Conservation (phyloP, 2,113 vertebrate species). For the Romanogobio albipinnatus region DNA sequence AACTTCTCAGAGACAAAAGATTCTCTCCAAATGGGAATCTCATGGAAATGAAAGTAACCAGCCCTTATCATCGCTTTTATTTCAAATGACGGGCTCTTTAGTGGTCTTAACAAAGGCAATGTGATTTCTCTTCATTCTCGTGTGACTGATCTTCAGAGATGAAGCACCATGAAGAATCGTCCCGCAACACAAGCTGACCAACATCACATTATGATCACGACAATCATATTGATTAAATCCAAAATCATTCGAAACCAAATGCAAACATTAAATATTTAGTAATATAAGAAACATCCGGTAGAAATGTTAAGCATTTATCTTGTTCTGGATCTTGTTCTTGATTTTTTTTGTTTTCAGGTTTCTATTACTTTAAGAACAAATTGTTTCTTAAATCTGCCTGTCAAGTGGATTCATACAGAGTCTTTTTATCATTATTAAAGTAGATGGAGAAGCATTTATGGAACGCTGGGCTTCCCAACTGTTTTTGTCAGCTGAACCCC, state of each 20-base stretch:
- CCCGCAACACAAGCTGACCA: not conserved
- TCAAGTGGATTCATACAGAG: not conserved
- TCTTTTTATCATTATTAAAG: constrained; percentile 20
- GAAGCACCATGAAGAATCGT: not conserved
- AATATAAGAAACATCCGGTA: not conserved
- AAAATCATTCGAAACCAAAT: not conserved
- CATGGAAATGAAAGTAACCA: constrained; percentile 60
- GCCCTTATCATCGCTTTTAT: constrained; percentile 60
- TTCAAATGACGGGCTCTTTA: constrained; percentile 40
- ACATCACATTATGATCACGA: not conserved
- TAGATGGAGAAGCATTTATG: not conserved
- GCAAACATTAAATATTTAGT: not conserved
- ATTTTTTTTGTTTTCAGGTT: not conserved
- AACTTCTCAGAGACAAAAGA: constrained; percentile 63
- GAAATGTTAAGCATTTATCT: no score
- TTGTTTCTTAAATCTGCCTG: not conserved
- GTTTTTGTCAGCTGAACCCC: constrained; percentile 15
- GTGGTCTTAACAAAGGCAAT: constrained; percentile 54
- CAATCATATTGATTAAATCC: constrained; percentile 3
- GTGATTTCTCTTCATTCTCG: constrained; percentile 48
- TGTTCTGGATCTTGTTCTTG: no score
- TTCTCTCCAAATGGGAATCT: constrained; percentile 68
- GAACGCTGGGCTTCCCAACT: constrained; percentile 4
- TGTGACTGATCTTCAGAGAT: not conserved
- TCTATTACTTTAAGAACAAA: not conserved